Conservation (phyloP, 2,797 vertebrate species). For the Rhincodon typus region DNA sequence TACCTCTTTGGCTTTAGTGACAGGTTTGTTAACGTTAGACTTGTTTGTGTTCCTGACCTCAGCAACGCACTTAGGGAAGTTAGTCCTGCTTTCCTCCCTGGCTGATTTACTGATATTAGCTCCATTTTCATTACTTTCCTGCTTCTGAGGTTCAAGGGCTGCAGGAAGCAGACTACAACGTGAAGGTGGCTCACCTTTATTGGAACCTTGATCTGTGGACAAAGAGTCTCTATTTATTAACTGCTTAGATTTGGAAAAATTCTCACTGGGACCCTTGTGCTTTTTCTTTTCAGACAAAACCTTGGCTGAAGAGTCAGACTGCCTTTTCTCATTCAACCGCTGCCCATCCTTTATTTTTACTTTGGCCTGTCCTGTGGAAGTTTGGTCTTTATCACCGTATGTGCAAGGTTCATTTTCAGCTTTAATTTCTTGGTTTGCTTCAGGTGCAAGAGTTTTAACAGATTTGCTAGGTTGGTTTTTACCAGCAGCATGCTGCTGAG, state of each 20-base stretch:
- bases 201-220: neutral
- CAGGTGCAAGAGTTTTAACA: conserved; percentile 45
- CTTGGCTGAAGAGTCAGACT: conserved; percentile 48
- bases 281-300: conserved; percentile 53
- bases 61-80: conserved; percentile 44
- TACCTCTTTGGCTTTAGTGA: conserved; percentile 7
- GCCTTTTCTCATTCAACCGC: conserved; percentile 49
- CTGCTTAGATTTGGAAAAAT: conserved; percentile 44
- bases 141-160: neutral
- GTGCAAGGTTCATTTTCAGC: conserved; percentile 57
- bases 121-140: neutral
- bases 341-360: conserved; percentile 69
- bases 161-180: conserved; percentile 39
- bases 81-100: conserved; percentile 44
- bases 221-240: neutral
- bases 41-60: conserved; percentile 36
- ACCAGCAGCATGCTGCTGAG: conserved; percentile 51
- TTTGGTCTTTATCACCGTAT: conserved; percentile 51
- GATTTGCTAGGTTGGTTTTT: conserved; percentile 56
- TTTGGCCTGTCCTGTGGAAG: conserved; percentile 66
- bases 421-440: conserved; percentile 46
- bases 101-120: neutral
- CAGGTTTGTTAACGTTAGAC: neutral
- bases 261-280: conserved; percentile 46
- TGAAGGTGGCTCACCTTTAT: neutral